Base-by-base conservation (phyloP, 2,888 invertebrate species). In the Isoperla grammatica region DNA sequence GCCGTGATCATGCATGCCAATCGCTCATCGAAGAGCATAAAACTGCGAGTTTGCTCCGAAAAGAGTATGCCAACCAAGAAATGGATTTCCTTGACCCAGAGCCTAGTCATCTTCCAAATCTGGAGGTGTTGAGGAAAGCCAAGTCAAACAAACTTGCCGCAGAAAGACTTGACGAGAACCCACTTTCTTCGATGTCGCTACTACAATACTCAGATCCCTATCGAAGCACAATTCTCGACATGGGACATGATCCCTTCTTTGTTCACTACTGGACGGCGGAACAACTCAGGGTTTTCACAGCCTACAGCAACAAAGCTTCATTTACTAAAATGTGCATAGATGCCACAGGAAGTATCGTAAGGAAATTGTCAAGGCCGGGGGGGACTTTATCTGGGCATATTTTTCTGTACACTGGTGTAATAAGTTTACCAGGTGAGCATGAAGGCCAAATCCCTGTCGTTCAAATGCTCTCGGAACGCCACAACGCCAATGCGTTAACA, bases 401-500 rank as follows among this genome's bases (percentile, higher is more conserved):
- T 35, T 57, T 62, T 23, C 19, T 62, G 5, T 62, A 62, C 35
- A 23, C 53, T 46, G 42, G 50, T 20, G 61, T 49, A 8, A 43
- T 64, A 9, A 55, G 42, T 50, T 20, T 61, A 5, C 53, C 53
- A 9, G 54, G 48, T 20, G 49, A 56, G 15, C 13, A 29, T 13
- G 48, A 57, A 12, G 54, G 55, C 9, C 62, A 61, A 37, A 54
- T 60, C 20, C 48, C 59, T 23, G 55, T 61, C n/a, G 6, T 45
- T 15, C 62, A 64, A 46, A 61, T 64, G 59, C 40, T 64, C 4
- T 61, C 62, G 8, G 61, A 58, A 22, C 22, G 55, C 15, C 62
- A 63, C 29, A 58, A 60, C 42, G 56, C 50, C 12, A 62, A 60
- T 13, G 42, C 61, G 2, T 62, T 64, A 19, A 29, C 43, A 23